A percentile compares a stretch with the other conserved stretches of the same genome.
phyloP scores from a whole-genome alignment of 2,113 vertebrate species.

The Ictalurus punctatus region DNA sequence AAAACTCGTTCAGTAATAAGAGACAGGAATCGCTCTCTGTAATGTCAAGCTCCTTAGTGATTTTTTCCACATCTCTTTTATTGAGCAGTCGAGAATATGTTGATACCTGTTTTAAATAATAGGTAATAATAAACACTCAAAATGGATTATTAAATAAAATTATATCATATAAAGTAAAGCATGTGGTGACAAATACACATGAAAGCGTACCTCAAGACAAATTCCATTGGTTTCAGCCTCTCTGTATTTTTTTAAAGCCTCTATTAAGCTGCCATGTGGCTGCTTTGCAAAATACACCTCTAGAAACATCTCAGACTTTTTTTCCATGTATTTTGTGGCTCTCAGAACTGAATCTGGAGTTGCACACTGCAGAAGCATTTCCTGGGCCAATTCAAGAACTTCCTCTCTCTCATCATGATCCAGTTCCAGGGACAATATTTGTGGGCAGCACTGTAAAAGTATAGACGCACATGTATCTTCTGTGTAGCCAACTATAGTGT shows the following conservation, averaged over 20 bases:
- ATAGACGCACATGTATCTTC: slow-evolving; percentile 73
- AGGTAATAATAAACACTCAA: not conserved
- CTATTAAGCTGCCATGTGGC: slow-evolving; percentile 41
- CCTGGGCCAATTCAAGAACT: slow-evolving; percentile 57
- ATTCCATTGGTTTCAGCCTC: slow-evolving; percentile 16
- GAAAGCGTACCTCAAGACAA: slow-evolving; percentile 42
- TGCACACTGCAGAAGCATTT: slow-evolving; percentile 74
- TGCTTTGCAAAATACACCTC: slow-evolving; percentile 48
- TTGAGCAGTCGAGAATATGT: slow-evolving; percentile 51
- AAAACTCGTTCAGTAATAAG: slow-evolving; percentile 45
- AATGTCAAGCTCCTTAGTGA: slow-evolving; percentile 42
- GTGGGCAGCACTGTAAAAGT: slow-evolving; percentile 67
- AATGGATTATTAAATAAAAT: not conserved
- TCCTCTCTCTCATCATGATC: not conserved
- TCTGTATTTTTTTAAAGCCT: slow-evolving; percentile 27
- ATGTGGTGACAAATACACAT: not conserved
- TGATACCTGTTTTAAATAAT: slow-evolving; percentile 37
- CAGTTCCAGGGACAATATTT: not conserved
- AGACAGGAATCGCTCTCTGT: slow-evolving; percentile 24
- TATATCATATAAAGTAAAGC: not conserved
- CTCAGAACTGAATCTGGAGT: slow-evolving; percentile 78
- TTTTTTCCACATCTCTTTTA: slow-evolving; percentile 52
- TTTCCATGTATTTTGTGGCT: slow-evolving; percentile 35
- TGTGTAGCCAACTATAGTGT: slow-evolving; percentile 80
- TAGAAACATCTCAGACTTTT: slow-evolving; percentile 3